Conservation (phyloP, 2,888 invertebrate genomes). For the Hypomecis punctinalis region DNA sequence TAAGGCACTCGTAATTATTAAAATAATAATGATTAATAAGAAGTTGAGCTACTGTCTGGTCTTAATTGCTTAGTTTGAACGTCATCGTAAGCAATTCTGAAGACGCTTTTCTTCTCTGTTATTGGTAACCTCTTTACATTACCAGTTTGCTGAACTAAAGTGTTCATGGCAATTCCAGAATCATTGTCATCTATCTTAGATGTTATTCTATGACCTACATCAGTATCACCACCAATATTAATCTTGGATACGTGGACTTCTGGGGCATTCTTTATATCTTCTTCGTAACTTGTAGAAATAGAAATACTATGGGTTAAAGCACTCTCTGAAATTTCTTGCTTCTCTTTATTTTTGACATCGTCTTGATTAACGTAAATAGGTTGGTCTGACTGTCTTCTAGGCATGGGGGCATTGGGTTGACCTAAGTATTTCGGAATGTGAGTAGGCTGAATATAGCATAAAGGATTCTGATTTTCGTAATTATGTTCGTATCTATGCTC, state of each 20-base stretch:
- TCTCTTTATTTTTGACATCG: conserved; percentile 66
- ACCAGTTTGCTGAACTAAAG: conserved; percentile 79
- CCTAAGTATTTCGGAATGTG: conserved; percentile 87
- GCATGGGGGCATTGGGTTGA: conserved; percentile 78
- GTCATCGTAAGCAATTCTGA: conserved; percentile 96
- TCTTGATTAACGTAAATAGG: conserved; percentile 82
- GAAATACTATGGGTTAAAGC: conserved; percentile 77
- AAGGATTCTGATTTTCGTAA: conserved; percentile 82
- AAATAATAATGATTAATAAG: conserved; percentile 66
- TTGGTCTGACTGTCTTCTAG: conserved; percentile 69
- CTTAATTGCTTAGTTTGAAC: conserved; percentile 93
- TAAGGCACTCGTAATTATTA: conserved; percentile 65
- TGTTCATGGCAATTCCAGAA: conserved; percentile 91
- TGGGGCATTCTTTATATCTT: conserved; percentile 61
- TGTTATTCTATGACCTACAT: conserved; percentile 56
- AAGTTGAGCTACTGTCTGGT: conserved; percentile 92
- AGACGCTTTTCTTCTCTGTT: conserved; percentile 95
- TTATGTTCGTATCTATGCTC: conserved; percentile 90
- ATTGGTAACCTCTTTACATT: conserved; percentile 87
- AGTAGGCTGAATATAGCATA: conserved; percentile 83
- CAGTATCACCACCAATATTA: conserved; percentile 75
- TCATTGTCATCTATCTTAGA: conserved; percentile 88
- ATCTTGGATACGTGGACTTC: conserved; percentile 86
- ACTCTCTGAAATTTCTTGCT: conserved; percentile 71
- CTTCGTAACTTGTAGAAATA: conserved; percentile 76